These are phyloP conservation scores for Drosophila baimaii DNA, from an alignment of 1,140 invertebrate species.

Conservation along the genomic window DNA sequence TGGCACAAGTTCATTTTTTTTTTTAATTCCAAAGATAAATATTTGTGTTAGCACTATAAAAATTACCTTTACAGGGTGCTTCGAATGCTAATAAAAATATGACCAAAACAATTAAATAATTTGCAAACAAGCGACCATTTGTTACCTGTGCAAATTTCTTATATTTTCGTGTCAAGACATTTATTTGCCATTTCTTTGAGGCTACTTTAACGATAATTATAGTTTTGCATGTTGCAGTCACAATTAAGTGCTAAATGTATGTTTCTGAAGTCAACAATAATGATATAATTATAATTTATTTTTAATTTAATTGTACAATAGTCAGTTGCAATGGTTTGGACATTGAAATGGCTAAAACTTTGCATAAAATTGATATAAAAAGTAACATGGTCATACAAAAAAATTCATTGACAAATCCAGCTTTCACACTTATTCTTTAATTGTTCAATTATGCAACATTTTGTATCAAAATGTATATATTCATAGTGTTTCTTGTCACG, in stretches of 20 bases:
- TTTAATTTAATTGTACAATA: background rate
- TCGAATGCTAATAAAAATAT: background rate
- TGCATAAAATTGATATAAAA: conserved; percentile 3
- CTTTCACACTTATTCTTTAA: conserved; percentile 28
- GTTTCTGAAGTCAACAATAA: background rate
- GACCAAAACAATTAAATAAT: background rate
- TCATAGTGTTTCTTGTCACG: conserved; percentile 36
- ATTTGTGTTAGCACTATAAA: background rate
- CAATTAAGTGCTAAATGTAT: background rate
- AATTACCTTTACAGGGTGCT: background rate
- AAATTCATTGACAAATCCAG: conserved; percentile 10
- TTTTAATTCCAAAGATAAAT: background rate
- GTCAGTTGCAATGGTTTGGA: conserved; percentile 34
- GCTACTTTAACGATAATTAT: conserved; percentile 36
- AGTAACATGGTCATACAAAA: too few species aligned
- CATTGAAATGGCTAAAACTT: conserved; percentile 17
- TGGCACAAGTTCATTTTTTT: background rate
- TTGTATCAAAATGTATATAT: conserved; percentile 13
- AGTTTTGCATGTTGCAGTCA: conserved; percentile 49
- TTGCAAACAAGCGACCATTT: conserved; percentile 4
- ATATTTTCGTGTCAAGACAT: conserved; percentile 7
- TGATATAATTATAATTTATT: background rate
- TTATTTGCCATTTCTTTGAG: background rate
- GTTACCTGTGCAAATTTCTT: conserved; percentile 11
- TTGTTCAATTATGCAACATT: conserved; percentile 35